phyloP scores from a whole-genome alignment of 2,888 invertebrate genomes.

The Malachius bipustulatus region DNA sequence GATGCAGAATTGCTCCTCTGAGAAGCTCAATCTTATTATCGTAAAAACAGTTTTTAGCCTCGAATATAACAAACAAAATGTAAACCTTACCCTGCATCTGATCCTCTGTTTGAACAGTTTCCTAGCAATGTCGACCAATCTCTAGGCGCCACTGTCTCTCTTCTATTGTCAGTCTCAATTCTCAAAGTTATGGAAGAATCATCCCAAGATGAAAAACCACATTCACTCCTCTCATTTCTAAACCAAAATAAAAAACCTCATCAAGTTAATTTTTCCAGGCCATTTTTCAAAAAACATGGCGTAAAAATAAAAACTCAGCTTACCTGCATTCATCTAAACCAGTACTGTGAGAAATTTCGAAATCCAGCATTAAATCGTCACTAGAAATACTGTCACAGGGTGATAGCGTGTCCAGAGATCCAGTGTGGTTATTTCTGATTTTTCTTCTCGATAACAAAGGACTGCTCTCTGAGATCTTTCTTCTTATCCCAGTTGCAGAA shows the following conservation, averaged over 20 bases:
- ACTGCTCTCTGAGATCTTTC: slow-evolving; percentile 34
- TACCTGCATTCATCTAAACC: slow-evolving; percentile 42
- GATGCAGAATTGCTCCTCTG: too few species aligned
- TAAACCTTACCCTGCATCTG: slow-evolving; percentile 21
- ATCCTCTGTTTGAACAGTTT: slow-evolving; percentile 25
- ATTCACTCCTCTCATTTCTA: slow-evolving; percentile 33
- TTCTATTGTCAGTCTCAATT: slow-evolving; percentile 31
- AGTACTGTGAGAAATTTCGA: slow-evolving; percentile 44
- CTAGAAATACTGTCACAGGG: slow-evolving; percentile 73
- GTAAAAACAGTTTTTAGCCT: too few species aligned
- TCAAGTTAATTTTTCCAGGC: background rate
- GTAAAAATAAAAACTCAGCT: slow-evolving; percentile 7
- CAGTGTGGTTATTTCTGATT: slow-evolving; percentile 36
- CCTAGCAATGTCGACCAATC: slow-evolving; percentile 45
- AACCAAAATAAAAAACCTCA: slow-evolving; percentile 11
- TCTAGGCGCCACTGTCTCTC: slow-evolving; percentile 34
- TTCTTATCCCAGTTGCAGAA: slow-evolving; percentile 32
- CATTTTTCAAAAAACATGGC: background rate
- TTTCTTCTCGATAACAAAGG: slow-evolving; percentile 28
- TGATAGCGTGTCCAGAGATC: slow-evolving; percentile 72
- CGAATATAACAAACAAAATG: background rate
- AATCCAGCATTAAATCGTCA: slow-evolving; percentile 81
- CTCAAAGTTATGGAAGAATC: slow-evolving; percentile 32
- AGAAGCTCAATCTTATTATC: too few species aligned
- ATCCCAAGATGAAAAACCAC: slow-evolving; percentile 41